Evolutionary conservation across 2,797 vertebrate species (phyloP).

Genomic region (Oreochromis mossambicus): DNA sequence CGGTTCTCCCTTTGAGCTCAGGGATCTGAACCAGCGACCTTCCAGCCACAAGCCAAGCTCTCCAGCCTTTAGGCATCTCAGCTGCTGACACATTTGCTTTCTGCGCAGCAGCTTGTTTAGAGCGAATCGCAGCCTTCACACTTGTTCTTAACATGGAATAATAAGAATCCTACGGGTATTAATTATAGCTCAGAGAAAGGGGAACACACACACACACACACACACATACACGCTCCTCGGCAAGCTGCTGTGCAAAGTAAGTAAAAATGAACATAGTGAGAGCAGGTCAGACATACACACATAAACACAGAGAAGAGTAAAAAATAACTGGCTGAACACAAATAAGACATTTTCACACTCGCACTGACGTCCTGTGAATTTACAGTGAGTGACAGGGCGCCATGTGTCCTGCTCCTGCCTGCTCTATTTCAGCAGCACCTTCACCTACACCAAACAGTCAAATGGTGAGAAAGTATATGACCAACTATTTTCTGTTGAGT

Average conservation of each 20-base stretch:
- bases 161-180: conserved; percentile 61
- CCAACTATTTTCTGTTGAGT: background rate
- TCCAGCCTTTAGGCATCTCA: conserved; percentile 5
- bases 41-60: background rate
- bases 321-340: background rate
- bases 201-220: background rate
- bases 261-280: background rate
- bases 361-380: background rate
- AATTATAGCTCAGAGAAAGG: conserved; percentile 37
- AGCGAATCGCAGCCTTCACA: conserved; percentile 30
- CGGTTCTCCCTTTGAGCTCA: background rate
- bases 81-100: conserved; percentile 13
- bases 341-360: background rate
- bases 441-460: background rate
- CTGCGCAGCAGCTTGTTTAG: conserved; percentile 21
- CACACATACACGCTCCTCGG: background rate
- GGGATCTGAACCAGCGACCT: conserved; percentile 38
- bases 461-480: background rate
- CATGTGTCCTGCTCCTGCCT: background rate
- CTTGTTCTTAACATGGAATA: conserved; percentile 35
- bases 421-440: background rate
- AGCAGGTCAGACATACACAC: background rate
- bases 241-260: background rate
- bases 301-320: background rate
- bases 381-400: background rate